Base-by-base conservation (phyloP, 2,113 vertebrate genomes). In the Menidia beryllina region DNA sequence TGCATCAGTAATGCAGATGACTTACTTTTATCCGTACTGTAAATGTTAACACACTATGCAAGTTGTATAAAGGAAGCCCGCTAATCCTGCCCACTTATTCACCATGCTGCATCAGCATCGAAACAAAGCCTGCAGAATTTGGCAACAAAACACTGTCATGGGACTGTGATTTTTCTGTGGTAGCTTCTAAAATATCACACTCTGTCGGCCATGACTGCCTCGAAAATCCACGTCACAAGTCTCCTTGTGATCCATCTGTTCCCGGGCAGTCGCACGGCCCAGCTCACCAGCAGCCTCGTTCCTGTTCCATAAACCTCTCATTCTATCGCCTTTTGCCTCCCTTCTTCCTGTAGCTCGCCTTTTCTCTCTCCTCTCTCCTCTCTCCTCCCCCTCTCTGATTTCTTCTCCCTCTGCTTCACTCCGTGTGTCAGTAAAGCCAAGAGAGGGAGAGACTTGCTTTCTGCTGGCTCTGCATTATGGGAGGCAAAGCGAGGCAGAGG, bases 401-500 rank as follows among this genome's bases (percentile, higher is more conserved):
- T 77, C 80, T 73, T 86, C 78, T 84, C 74, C 70, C 74, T 77
- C 66, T 77, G 70, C 75, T 57, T 82, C 82, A 72, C 74, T 79
- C 86, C 73, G 62, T 88, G 82, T 88, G 87, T 88, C 83, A 89
- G 87, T 81, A 79, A 88, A 89, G 89, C 86, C 86, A 61, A 81
- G 72, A 71, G 79, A 83, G 79, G 78, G 79, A 84, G 82, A 81
- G 71, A 75, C 82, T 81, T 70, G 77, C 76, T 91, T 91, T 91
- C 86, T 92, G 91, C 91, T 91, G 83, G 91, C 90, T 91, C 92
- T 92, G 93, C 93, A 92, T 91, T 93, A 92, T 85, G 89, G 72
- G 91, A 89, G 79, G 81, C 70, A 86, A 87, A 89, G 85, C 41
- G 51, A 91, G 66, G 77, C 72, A 58, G 70, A 74, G 82, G 68